Evolutionary conservation across 2,888 invertebrate genomes (phyloP).

Genomic region (Alsophila aescularia): DNA sequence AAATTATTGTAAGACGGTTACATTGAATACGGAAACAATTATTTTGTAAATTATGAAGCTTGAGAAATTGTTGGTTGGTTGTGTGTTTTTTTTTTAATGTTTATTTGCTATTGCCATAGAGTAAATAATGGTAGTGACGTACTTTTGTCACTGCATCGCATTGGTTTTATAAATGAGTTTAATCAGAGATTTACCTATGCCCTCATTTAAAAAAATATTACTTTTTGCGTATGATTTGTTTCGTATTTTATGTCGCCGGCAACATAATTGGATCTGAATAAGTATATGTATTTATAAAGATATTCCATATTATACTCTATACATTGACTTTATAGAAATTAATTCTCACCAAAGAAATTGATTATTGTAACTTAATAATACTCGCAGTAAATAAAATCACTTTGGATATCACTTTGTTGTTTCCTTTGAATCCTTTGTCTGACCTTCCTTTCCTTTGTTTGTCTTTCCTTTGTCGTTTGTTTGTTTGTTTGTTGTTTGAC

Average conservation of each 20-base stretch:
- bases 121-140: too few relatives aligned
- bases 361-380: conserved; percentile 74
- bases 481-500: too few relatives aligned
- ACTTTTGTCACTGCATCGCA: too few relatives aligned
- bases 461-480: too few relatives aligned
- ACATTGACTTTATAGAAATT: conserved; percentile 57
- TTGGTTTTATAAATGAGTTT: too few relatives aligned
- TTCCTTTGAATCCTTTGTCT: conserved; percentile 32
- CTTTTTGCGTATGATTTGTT: not conserved
- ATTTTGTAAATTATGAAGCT: not conserved
- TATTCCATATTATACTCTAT: conserved; percentile 37
- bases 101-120: too few relatives aligned
- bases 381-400: conserved; percentile 74
- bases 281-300: conserved; percentile 32
- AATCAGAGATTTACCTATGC: too few relatives aligned
- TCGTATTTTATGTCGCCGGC: conserved; percentile 7
- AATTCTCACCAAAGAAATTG: conserved; percentile 79
- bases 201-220: not conserved
- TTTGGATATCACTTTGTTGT: conserved; percentile 59
- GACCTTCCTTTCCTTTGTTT: too few relatives aligned
- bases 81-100: too few relatives aligned
- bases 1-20: not conserved
- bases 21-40: conserved; percentile 2
- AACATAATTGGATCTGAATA: conserved; percentile 54
- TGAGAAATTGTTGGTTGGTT: too few relatives aligned